Evolutionary conservation across 2,113 vertebrate species (phyloP).

Genomic region (Heterochromis multidens): DNA sequence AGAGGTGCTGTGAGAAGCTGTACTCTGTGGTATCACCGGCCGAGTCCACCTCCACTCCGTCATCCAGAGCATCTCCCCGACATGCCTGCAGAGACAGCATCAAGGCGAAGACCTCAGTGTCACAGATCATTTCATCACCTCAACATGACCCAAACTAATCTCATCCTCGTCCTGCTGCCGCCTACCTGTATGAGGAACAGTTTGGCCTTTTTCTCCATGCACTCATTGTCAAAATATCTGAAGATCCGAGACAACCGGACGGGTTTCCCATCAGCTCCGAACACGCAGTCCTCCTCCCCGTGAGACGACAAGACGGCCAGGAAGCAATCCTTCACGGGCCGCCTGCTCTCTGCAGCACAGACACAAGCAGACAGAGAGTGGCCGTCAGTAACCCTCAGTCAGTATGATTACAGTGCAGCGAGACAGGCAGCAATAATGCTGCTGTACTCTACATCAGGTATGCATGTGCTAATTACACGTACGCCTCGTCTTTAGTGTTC

Average conservation of each 20-base stretch:
- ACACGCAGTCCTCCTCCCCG: conserved; percentile 71
- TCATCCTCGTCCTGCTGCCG: background rate
- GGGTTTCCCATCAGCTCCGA: conserved; percentile 55
- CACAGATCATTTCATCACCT: background rate
- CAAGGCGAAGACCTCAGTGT: background rate
- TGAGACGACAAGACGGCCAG: conserved; percentile 80
- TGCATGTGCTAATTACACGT: background rate
- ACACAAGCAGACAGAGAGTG: background rate
- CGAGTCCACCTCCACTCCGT: conserved; percentile 66
- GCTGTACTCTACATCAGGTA: background rate
- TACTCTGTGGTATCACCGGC: background rate
- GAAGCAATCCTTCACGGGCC: conserved; percentile 68
- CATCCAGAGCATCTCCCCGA: conserved; percentile 55
- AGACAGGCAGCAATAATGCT: background rate
- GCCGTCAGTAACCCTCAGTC: background rate
- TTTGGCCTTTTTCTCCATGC: conserved; percentile 66
- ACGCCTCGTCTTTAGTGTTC: background rate
- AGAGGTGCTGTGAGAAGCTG: conserved; percentile 41
- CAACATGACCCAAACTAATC: background rate
- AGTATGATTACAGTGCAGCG: background rate
- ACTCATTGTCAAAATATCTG: conserved; percentile 43
- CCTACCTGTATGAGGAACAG: conserved; percentile 79
- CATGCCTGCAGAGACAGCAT: conserved; percentile 71
- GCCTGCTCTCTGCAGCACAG: conserved; percentile 60
- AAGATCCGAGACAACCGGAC: conserved; percentile 66